Evolutionary conservation across 2,113 vertebrate genomes (phyloP).

Genomic region (Vulpes ferrilata): DNA sequence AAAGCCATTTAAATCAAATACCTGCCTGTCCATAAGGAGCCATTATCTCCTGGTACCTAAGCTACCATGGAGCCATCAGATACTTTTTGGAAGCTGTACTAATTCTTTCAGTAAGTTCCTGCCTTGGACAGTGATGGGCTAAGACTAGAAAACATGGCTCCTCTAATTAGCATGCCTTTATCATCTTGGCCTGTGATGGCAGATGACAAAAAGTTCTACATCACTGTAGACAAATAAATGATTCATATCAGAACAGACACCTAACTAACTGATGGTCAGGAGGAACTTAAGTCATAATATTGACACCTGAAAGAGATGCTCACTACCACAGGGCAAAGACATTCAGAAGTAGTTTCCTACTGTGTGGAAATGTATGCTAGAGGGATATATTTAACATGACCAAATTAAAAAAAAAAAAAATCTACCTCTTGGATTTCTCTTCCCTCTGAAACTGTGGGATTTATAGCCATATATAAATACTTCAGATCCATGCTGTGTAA

Average conservation of each 20-base stretch:
- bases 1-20: conserved; percentile 41
- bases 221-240: conserved; percentile 1
- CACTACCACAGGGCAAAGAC: neutral
- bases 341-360: neutral
- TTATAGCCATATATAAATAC: neutral
- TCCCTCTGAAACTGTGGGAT: neutral
- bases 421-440: neutral
- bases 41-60: neutral
- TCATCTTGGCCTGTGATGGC: neutral
- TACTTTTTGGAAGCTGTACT: neutral
- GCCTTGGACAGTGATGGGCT: neutral
- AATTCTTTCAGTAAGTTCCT: neutral
- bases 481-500: neutral
- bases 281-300: neutral
- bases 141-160: neutral
- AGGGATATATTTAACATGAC: neutral
- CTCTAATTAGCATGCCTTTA: neutral
- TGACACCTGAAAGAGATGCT: neutral
- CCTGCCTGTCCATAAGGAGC: neutral
- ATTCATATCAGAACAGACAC: neutral
- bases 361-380: neutral
- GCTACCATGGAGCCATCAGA: neutral
- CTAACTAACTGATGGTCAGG: neutral
- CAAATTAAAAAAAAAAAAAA: neutral
- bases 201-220: neutral